Evolutionary conservation across 2,113 vertebrate genomes (phyloP), one percentile per base, ranked within the genome.

Genomic region (Charina bottae): DNA sequence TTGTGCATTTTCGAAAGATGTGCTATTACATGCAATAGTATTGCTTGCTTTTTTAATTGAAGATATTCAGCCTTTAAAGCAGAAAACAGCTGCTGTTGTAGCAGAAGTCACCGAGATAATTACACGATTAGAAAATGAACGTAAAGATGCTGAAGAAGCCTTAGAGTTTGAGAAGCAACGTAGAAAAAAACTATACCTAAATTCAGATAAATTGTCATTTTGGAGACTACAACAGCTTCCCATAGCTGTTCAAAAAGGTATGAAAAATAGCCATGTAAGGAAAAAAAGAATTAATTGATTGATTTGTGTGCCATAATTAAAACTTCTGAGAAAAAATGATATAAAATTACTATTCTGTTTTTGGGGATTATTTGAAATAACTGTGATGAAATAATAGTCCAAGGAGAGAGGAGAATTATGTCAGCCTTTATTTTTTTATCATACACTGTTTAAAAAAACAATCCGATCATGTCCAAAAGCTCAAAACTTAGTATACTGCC

Each of bases 201-300:
- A 98, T 97, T 97, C 98, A 89, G 97, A 98, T 95, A 89, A 89
- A 24, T 95, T 98, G 93, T 97, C 97, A 90, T 92, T 98, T 54
- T 98, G 98, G 98, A 98, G 96, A 91, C 97, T 98, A 92, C 95
- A 98, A 64, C 96, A 98, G 46, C 95, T 98, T 87, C 96, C 98
- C 0, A 2, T 93, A 92, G 97, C 96, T 6, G 94, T 99, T 53
- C 97, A 98, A 83, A 98, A 96, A 97, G 98, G 98, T 98, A 95
- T 85, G 86, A 87, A 11, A 72, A 46, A 33, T 90, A 92, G 59
- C 93, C 56, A 9, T 59, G 0, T 90, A 96, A 23, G 4, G 72
- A 37, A 7, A 68, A 72, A 26, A 93, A 19, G 1, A 88, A 37
- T 85, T 64, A 28, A 6, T 54, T 2, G 33, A 37, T 10, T 54